Evolutionary conservation across 2,113 vertebrate species (phyloP).

Genomic region (Tragulus kanchil): DNA sequence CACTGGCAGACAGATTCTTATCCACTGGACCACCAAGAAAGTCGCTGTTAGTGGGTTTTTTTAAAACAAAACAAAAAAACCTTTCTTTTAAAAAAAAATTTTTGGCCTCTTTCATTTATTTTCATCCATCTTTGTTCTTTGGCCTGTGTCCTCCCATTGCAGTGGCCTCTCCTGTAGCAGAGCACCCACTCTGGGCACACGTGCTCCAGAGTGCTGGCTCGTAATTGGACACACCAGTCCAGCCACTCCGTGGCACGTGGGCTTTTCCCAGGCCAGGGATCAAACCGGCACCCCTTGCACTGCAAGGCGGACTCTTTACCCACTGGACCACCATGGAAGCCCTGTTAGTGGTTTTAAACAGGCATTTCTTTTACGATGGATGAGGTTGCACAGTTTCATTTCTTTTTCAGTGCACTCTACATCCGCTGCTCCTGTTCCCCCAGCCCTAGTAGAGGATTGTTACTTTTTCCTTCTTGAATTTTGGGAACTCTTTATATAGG

Average conservation of each 20-base stretch:
- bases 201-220: background rate
- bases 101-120: too few species aligned
- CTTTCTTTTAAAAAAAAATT: too few species aligned
- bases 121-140: too few species aligned
- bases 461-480: background rate
- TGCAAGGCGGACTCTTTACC: background rate
- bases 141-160: too few species aligned
- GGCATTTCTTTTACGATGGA: background rate
- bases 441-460: background rate
- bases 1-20: background rate
- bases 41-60: background rate
- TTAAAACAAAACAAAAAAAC: background rate
- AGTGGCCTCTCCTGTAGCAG: too few species aligned
- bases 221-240: background rate
- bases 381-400: background rate
- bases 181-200: too few species aligned
- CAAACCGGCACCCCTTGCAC: background rate
- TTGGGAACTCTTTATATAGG: background rate
- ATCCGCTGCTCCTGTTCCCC: background rate
- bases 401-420: background rate
- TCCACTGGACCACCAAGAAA: background rate
- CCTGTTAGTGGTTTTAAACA: background rate
- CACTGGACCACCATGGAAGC: background rate
- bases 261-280: background rate
- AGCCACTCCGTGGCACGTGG: background rate